Percentiles rank a stretch among this genome's conserved stretches.
phyloP scores from a whole-genome alignment of 2,888 invertebrate genomes.

The Ochropleura plecta region DNA sequence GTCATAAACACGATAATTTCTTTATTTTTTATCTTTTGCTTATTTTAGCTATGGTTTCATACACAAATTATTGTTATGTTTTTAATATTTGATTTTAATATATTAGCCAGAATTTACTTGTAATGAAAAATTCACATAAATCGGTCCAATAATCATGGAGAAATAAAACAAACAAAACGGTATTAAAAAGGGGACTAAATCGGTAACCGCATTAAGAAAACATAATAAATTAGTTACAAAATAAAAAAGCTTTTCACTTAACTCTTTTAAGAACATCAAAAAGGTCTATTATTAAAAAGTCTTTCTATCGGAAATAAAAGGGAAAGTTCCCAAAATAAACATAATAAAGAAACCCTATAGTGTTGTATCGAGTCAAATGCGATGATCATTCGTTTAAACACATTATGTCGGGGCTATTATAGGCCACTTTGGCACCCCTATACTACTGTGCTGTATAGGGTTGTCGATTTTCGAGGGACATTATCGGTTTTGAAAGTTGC shows the following conservation, averaged over 20 bases:
- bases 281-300: constrained; percentile 60
- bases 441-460: constrained; percentile 59
- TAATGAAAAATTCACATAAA: background rate
- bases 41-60: background rate
- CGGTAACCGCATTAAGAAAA: constrained; percentile 26
- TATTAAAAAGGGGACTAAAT: constrained; percentile 11
- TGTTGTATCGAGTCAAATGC: constrained; percentile 62
- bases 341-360: constrained; percentile 59
- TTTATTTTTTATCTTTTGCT: background rate
- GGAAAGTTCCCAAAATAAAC: constrained; percentile 59
- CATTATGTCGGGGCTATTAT: constrained; percentile 69
- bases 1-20: background rate
- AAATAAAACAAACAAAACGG: background rate
- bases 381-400: constrained; percentile 70
- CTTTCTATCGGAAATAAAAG: constrained; percentile 61
- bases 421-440: constrained; percentile 72
- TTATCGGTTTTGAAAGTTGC: background rate
- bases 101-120: background rate
- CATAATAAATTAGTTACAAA: constrained; percentile 53
- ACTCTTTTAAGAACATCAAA: constrained; percentile 53
- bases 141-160: background rate
- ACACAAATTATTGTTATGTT: background rate
- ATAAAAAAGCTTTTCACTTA: constrained; percentile 58
- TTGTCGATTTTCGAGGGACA: constrained; percentile 33
- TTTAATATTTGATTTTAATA: background rate